Conservation (phyloP, 2,113 vertebrate species). For the Propithecus coquereli region DNA sequence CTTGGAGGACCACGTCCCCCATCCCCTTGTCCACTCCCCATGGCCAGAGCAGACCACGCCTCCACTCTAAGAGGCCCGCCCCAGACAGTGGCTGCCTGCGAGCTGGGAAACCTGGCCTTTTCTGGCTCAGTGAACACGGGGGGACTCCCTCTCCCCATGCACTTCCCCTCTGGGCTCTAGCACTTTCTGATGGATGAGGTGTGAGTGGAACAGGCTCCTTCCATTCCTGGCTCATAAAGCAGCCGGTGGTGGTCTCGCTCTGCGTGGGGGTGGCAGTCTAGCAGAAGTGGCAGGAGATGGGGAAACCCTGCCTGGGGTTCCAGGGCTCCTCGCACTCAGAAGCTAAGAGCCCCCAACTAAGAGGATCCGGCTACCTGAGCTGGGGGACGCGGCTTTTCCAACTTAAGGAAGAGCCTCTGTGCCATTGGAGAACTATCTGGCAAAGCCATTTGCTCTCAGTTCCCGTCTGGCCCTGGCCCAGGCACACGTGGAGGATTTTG, state of each 20-base stretch:
- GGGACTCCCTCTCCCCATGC: not conserved
- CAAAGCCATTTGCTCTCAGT: slow-evolving; percentile 63
- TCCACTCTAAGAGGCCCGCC: not conserved
- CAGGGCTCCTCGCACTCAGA: not conserved
- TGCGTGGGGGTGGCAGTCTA: slow-evolving; percentile 51
- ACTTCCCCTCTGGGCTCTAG: slow-evolving; percentile 46
- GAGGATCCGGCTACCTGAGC: slow-evolving; percentile 2
- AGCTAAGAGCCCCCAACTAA: not conserved
- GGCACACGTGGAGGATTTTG: slow-evolving; percentile 48
- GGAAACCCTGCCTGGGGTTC: not conserved
- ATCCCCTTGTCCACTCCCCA: not conserved
- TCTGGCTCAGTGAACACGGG: not conserved
- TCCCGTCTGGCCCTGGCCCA: slow-evolving; percentile 55
- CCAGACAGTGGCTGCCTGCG: not conserved
- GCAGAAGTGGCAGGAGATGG: not conserved
- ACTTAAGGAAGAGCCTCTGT: slow-evolving; percentile 72
- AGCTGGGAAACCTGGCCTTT: not conserved
- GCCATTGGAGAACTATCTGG: slow-evolving; percentile 78
- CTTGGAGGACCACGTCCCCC: not conserved
- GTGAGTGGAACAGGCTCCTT: slow-evolving; percentile 70
- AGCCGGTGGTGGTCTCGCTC: slow-evolving; percentile 60
- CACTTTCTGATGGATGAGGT: slow-evolving; percentile 70
- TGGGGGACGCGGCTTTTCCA: slow-evolving; percentile 28
- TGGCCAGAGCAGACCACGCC: not conserved
- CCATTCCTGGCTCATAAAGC: slow-evolving; percentile 69